Percentiles rank a stretch among this genome's conserved stretches.
Evolutionary conservation across 2,888 invertebrate species (phyloP).

Genomic region (Candidula unifasciata): DNA sequence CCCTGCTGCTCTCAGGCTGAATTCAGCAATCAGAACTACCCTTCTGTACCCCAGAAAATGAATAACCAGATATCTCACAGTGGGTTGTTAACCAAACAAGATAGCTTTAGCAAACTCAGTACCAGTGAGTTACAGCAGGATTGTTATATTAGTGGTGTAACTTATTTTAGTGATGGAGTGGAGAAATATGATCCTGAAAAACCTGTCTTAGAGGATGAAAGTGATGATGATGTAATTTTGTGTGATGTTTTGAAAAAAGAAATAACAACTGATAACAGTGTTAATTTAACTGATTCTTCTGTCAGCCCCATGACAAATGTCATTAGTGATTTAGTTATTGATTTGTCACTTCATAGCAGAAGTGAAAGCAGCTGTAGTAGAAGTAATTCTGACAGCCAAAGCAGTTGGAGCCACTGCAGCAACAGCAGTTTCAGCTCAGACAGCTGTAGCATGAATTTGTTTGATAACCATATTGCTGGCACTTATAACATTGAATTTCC

Average conservation of each 20-base stretch:
- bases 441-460: neutral
- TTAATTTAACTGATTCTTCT: neutral
- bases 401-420: neutral
- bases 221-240: neutral
- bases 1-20: neutral
- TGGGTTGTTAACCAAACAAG: neutral
- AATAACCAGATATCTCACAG: neutral
- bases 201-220: neutral
- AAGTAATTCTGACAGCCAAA: neutral
- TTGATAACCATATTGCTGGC: neutral
- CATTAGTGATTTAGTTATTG: slow-evolving; percentile 19
- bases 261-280: neutral
- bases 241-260: neutral
- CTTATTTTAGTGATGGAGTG: too few species aligned
- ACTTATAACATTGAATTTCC: neutral
- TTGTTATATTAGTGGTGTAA: neutral
- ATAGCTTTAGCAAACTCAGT: neutral
- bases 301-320: neutral
- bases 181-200: neutral
- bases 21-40: neutral
- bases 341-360: slow-evolving; percentile 16
- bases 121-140: too few species aligned
- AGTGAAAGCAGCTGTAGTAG: neutral
- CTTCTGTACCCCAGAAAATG: neutral
- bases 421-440: neutral